Evolutionary conservation across 1,140 invertebrate genomes (phyloP).

Genomic region (Trichomalopsis sarcophagae): DNA sequence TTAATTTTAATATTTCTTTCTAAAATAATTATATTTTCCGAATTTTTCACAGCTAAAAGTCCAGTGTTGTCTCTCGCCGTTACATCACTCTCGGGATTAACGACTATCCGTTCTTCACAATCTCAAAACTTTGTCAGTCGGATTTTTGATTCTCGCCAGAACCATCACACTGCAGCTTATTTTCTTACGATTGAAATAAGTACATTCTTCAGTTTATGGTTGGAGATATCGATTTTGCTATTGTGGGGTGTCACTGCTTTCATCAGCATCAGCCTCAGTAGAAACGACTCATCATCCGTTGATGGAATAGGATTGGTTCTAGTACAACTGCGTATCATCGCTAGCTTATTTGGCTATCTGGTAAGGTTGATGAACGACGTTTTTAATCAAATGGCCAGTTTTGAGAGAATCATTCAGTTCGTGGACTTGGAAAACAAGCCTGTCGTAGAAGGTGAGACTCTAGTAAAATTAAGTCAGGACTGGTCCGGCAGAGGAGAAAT

Average conservation of each 20-base stretch:
- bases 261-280: background rate
- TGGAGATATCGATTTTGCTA: background rate
- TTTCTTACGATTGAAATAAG: background rate
- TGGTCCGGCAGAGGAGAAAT: slow-evolving; percentile 86
- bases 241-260: background rate
- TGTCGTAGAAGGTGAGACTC: background rate
- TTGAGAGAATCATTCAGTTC: background rate
- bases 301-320: background rate
- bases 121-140: background rate
- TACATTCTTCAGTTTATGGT: background rate
- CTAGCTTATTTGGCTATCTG: too few relatives aligned
- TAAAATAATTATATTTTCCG: background rate
- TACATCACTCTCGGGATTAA: background rate
- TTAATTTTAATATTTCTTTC: background rate
- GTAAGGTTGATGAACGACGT: too few relatives aligned
- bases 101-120: background rate
- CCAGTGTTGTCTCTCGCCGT: background rate
- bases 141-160: background rate
- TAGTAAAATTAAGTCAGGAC: slow-evolving; percentile 67
- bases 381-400: background rate
- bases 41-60: background rate
- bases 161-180: background rate
- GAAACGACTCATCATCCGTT: background rate
- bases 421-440: background rate
- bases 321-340: background rate